These are phyloP conservation scores for Axea sp. DNA, from an alignment of 2,888 invertebrate genomes.

Conservation along the genomic window DNA sequence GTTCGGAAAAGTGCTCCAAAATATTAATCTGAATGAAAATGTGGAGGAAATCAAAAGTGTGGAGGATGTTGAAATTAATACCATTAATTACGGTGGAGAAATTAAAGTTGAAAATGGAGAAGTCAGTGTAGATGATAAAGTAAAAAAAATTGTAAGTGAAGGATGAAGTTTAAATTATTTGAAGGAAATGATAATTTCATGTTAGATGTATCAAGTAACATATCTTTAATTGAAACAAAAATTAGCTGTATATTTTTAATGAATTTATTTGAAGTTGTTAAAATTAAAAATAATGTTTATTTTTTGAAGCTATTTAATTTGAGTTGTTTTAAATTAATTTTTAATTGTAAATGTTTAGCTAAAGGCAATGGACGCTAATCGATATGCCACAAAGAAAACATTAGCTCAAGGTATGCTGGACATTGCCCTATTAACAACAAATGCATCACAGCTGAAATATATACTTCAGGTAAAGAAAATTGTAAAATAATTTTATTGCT, in stretches of 20 bases:
- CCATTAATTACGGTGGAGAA: conserved; percentile 15
- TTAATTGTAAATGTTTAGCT: conserved; percentile 33
- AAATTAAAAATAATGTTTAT: too few species aligned
- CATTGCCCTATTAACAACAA: conserved; percentile 91
- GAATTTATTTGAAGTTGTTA: too few species aligned
- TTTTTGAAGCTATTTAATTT: too few species aligned
- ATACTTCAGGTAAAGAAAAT: conserved; percentile 83
- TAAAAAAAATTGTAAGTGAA: too few species aligned
- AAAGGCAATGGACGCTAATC: conserved; percentile 90
- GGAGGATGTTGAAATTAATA: conserved; percentile 39
- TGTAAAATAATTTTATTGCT: too few species aligned
- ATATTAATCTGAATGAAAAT: not conserved
- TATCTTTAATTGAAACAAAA: too few species aligned
- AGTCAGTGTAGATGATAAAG: too few species aligned
- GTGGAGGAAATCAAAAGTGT: not conserved
- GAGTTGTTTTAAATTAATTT: too few species aligned
- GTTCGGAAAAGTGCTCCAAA: conserved; percentile 27
- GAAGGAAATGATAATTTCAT: too few species aligned
- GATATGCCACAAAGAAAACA: conserved; percentile 95
- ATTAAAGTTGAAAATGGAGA: conserved; percentile 11
- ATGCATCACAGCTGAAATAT: conserved; percentile 93
- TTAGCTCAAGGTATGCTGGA: conserved; percentile 95
- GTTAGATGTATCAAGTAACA: too few species aligned
- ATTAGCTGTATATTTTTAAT: too few species aligned
- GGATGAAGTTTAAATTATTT: too few species aligned